Evolutionary conservation across 2,797 vertebrate species (phyloP).

Genomic region (Epinephelus awoara): DNA sequence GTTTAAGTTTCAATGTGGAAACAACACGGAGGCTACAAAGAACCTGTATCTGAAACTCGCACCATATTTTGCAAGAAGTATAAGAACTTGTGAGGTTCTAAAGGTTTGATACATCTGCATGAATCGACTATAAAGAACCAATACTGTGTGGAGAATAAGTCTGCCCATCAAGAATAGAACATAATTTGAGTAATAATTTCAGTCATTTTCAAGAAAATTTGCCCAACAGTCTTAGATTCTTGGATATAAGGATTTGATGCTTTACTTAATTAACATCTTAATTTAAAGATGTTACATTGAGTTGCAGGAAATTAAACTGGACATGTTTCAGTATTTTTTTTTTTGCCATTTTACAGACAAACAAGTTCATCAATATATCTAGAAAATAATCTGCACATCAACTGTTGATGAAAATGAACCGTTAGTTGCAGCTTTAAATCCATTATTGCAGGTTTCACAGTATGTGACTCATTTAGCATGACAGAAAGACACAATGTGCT

Average conservation of each 20-base stretch:
- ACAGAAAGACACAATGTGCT: constrained; percentile 28
- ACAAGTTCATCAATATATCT: not conserved
- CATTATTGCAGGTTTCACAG: constrained; percentile 9
- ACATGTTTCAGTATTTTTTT: not conserved
- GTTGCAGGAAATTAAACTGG: not conserved
- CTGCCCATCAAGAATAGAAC: too few species aligned
- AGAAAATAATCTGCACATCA: not conserved
- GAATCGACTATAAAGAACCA: too few species aligned
- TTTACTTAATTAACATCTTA: not conserved
- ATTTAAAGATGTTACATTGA: not conserved
- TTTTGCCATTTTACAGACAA: not conserved
- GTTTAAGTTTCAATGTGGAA: too few species aligned
- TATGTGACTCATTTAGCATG: constrained; percentile 14
- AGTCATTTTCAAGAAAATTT: not conserved
- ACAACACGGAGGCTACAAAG: too few species aligned
- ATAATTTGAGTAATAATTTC: not conserved
- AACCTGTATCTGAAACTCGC: too few species aligned
- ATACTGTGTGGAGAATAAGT: too few species aligned
- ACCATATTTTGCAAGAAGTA: too few species aligned
- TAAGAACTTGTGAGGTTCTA: too few species aligned
- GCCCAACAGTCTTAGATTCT: not conserved
- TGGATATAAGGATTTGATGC: not conserved
- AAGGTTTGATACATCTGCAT: too few species aligned
- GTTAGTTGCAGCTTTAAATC: not conserved
- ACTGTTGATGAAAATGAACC: not conserved